Conservation (phyloP, 2,797 vertebrate species). For the Margarornis squamiger region DNA sequence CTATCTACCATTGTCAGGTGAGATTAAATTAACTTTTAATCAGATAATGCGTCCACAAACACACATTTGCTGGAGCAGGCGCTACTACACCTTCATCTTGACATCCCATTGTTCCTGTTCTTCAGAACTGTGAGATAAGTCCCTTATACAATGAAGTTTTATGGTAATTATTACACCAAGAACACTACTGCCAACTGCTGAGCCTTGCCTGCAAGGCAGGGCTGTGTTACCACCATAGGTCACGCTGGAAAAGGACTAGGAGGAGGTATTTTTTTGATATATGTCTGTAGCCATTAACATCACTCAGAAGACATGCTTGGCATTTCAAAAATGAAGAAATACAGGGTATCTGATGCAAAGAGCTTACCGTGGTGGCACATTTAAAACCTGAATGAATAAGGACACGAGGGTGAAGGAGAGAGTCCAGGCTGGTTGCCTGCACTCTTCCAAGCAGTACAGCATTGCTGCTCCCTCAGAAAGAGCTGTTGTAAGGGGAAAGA, state of each 20-base stretch:
- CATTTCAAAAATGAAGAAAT: constrained; percentile 15
- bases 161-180: not conserved
- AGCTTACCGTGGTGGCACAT: not conserved
- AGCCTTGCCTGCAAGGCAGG: not conserved
- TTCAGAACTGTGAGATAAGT: not conserved
- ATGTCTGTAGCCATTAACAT: not conserved
- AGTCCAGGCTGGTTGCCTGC: not conserved
- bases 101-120: constrained; percentile 32
- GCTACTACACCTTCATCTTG: not conserved
- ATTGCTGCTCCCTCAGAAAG: not conserved
- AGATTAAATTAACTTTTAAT: constrained; percentile 58
- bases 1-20: constrained; percentile 24
- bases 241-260: not conserved
- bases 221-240: not conserved
- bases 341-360: not conserved
- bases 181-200: not conserved
- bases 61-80: not conserved
- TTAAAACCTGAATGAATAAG: not conserved
- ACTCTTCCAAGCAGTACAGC: not conserved
- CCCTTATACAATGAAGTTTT: not conserved
- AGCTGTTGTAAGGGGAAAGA: not conserved
- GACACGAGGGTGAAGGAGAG: not conserved
- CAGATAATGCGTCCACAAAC: constrained; percentile 38
- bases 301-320: not conserved
- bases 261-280: not conserved